These are phyloP conservation scores for Paratilapia polleni DNA, from an alignment of 2,113 vertebrate species.

Conservation along the genomic window DNA sequence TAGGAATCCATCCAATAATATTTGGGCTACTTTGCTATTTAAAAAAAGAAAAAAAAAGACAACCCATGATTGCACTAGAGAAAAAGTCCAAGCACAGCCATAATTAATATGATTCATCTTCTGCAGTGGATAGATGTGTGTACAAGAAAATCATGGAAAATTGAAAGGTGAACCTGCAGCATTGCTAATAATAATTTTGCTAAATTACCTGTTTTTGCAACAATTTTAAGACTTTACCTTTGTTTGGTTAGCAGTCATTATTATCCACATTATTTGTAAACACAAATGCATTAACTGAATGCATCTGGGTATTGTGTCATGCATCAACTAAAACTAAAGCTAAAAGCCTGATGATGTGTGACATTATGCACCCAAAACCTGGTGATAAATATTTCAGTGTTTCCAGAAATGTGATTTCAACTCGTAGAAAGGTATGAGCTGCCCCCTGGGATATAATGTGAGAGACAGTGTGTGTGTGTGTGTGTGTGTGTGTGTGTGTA, in stretches of 20 bases:
- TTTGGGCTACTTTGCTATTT: no score
- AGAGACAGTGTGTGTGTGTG: not conserved
- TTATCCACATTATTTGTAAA: not conserved
- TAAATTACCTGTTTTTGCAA: not conserved
- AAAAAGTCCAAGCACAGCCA: not conserved
- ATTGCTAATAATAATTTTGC: not conserved
- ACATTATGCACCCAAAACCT: constrained; percentile 26
- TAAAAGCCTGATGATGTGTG: constrained; percentile 26
- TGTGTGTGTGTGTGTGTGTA: no score
- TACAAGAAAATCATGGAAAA: not conserved
- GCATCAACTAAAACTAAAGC: not conserved
- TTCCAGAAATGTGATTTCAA: constrained; percentile 39
- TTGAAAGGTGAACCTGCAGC: not conserved
- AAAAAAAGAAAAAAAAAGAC: no score
- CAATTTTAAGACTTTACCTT: not conserved
- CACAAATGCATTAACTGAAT: constrained; percentile 8
- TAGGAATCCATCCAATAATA: not conserved
- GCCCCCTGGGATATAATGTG: not conserved
- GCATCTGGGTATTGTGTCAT: constrained; percentile 30
- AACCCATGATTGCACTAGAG: no score
- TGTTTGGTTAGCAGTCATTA: not conserved
- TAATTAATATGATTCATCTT: not conserved
- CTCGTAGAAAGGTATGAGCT: not conserved
- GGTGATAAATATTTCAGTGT: constrained; percentile 29
- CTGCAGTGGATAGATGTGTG: not conserved